phyloP scores from a whole-genome alignment of 1,140 invertebrate species.

The Triops longicaudatus region DNA sequence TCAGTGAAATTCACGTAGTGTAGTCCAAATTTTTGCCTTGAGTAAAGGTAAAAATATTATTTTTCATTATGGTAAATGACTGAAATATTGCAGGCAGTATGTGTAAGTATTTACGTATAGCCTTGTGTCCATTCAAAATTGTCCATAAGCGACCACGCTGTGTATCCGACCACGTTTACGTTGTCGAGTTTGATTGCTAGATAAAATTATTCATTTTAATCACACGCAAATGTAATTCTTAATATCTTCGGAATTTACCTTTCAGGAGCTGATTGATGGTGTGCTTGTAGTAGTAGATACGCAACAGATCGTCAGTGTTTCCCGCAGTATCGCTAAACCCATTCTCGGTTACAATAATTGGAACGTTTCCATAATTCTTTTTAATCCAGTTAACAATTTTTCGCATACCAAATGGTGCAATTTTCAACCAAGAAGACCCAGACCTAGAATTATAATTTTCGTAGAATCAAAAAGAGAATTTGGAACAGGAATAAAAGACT shows the following conservation, averaged over 20 bases:
- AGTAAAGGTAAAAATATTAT: conserved; percentile 34
- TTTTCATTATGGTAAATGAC: too few species aligned
- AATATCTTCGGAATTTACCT: conserved; percentile 20
- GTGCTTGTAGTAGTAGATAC: conserved; percentile 43
- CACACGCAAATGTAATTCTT: too few species aligned
- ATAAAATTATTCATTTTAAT: conserved; percentile 20
- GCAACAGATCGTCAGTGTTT: conserved; percentile 45
- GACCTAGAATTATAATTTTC: background rate
- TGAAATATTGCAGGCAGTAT: background rate
- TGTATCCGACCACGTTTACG: conserved; percentile 31
- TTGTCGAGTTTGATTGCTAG: conserved; percentile 39
- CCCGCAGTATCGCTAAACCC: conserved; percentile 32
- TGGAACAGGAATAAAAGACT: background rate
- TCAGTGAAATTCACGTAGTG: conserved; percentile 62
- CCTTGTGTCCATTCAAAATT: conserved; percentile 34
- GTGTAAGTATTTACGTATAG: conserved; percentile 28
- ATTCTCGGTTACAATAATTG: conserved; percentile 34
- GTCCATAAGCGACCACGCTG: conserved; percentile 34
- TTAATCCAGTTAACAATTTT: conserved; percentile 33
- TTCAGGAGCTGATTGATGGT: conserved; percentile 27
- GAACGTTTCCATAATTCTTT: conserved; percentile 31
- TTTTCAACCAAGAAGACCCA: conserved; percentile 25
- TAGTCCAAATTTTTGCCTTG: conserved; percentile 59
- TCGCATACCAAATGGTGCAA: conserved; percentile 31
- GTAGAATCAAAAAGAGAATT: background rate